A percentile compares a stretch with the other conserved stretches of the same genome.
Evolutionary conservation across 2,113 vertebrate genomes (phyloP).

Genomic region (Lepus europaeus): DNA sequence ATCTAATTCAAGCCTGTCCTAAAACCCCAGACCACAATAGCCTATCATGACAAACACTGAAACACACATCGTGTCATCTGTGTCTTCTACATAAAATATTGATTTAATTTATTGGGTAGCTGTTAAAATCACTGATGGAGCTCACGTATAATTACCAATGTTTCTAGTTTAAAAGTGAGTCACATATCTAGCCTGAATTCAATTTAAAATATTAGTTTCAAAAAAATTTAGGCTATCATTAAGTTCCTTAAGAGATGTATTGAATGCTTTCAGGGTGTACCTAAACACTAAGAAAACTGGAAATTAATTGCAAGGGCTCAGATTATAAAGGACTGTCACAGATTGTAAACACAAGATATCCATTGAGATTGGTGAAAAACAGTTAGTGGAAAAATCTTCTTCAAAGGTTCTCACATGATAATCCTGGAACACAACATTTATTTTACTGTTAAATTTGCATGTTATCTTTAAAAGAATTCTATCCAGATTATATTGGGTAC

Average conservation of each 20-base stretch:
- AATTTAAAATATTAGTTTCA: background rate
- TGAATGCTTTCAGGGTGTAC: background rate
- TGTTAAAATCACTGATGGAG: background rate
- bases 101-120: background rate
- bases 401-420: background rate
- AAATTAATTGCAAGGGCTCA: constrained; percentile 13
- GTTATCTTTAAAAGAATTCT: constrained; percentile 20
- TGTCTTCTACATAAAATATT: constrained; percentile 24
- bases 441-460: constrained; percentile 22
- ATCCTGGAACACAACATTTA: background rate
- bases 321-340: background rate
- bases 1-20: constrained; percentile 70
- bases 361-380: background rate
- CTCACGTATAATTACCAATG: background rate
- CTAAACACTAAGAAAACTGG: background rate
- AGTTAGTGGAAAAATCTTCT: background rate
- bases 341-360: background rate
- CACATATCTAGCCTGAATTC: background rate
- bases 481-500: background rate
- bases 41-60: constrained; percentile 67
- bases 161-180: background rate
- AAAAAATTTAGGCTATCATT: too few relatives aligned
- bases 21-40: constrained; percentile 68
- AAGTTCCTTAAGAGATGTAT: background rate
- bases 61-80: constrained; percentile 1